Base-by-base conservation (phyloP, 2,797 vertebrate species). In the Acanthornis magna region DNA sequence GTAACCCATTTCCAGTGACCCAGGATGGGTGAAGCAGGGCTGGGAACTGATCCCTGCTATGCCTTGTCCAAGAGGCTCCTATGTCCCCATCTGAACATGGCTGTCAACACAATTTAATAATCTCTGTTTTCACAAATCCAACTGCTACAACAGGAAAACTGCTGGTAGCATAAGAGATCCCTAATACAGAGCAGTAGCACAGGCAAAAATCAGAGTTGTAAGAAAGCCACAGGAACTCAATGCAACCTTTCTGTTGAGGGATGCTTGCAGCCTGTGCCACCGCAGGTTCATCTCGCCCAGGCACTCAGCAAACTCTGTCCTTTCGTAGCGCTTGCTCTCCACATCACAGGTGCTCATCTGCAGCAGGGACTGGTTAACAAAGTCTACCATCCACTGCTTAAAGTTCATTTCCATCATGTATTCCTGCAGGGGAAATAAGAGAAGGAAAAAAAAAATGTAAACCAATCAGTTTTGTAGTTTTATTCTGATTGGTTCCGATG, bases 321-420 rank as follows among this genome's bases (percentile, higher is more conserved):
- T 97, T 27, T 98, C 97, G 3, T 98, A 98, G 54, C 98, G 98
- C 91, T 98, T 97, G 96, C 93, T 97, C 88, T 98, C 98, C 45
- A 96, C 97, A 2, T 98, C 97, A 26, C 97, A 97, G 62, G 97
- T 97, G 87, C 98, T 98, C 9, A 97, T 91, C 95, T 97, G 98
- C 85, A 98, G 91, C 34, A 98, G 95, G 0, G 98, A 98, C 96
- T 98, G 99, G 97, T 98, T 98, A 38, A 98, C 97, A 66, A 97
- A 98, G 93, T 99, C 99, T 55, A 99, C 97, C 2, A 98, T 97
- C 97, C 98, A 98, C 93, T 98, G 98, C 76, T 98, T 98, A 22
- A 98, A 97, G 47, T 96, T 96, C 97, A 98, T 97, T 96, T 98
- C 98, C 73, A 96, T 96, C 96, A 97, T 97, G 79, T 97, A 97